These are phyloP conservation scores for Cotesia chilonis DNA, from an alignment of 1,140 invertebrate genomes.

Conservation along the genomic window DNA sequence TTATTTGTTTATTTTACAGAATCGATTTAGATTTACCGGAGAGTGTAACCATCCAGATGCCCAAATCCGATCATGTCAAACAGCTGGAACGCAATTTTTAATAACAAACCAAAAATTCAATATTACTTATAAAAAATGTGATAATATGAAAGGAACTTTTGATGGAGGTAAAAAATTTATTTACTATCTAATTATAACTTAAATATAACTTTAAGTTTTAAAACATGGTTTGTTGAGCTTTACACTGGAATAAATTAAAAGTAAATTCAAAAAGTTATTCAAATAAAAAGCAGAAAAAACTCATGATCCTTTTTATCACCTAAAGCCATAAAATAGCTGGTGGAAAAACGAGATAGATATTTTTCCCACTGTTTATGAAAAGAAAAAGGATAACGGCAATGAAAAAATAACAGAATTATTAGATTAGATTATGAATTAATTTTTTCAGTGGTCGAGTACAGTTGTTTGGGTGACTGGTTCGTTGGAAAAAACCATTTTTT, in stretches of 20 bases:
- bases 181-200: neutral
- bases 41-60: slow-evolving; percentile 89
- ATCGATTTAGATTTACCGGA: slow-evolving; percentile 88
- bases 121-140: slow-evolving; percentile 91
- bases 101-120: slow-evolving; percentile 98
- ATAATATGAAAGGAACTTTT: slow-evolving; percentile 84
- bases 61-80: slow-evolving; percentile 92
- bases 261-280: too few relatives aligned
- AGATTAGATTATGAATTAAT: slow-evolving; percentile 25
- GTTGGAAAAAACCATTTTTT: slow-evolving; percentile 95
- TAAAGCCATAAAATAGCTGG: too few relatives aligned
- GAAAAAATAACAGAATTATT: neutral
- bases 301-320: too few relatives aligned
- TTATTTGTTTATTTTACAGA: slow-evolving; percentile 62
- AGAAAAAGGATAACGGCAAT: too few relatives aligned
- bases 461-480: slow-evolving; percentile 94
- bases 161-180: slow-evolving; percentile 74
- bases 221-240: slow-evolving; percentile 32
- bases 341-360: too few relatives aligned
- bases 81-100: slow-evolving; percentile 92
- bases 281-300: too few relatives aligned
- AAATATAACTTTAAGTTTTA: slow-evolving; percentile 19
- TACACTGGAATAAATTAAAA: neutral
- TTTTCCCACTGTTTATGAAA: too few relatives aligned
- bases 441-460: slow-evolving; percentile 84